Percentiles rank a stretch among this genome's conserved stretches.
Evolutionary conservation across 2,113 vertebrate genomes (phyloP).

Genomic region (Caranx melampygus): DNA sequence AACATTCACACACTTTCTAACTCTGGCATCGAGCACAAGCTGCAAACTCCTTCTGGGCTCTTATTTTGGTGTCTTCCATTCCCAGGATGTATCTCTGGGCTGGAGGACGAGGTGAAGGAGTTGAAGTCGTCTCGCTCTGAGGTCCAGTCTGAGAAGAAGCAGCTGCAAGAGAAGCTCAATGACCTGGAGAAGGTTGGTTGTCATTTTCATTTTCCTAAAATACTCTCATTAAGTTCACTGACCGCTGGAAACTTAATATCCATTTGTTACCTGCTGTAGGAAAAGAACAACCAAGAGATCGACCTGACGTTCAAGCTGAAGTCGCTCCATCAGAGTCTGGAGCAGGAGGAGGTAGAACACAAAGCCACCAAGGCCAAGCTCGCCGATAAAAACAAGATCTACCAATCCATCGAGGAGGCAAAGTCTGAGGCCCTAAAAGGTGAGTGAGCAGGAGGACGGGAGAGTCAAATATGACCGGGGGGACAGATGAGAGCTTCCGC

Average conservation of each 20-base stretch:
- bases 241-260: background rate
- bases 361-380: conserved; percentile 92
- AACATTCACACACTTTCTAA: background rate
- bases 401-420: conserved; percentile 94
- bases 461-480: background rate
- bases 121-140: conserved; percentile 85
- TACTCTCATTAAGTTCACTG: background rate
- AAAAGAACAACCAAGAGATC: conserved; percentile 96
- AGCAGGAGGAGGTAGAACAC: conserved; percentile 95
- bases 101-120: conserved; percentile 91
- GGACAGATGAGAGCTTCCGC: background rate
- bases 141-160: conserved; percentile 89
- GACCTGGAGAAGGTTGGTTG: conserved; percentile 91
- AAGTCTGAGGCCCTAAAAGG: conserved; percentile 95
- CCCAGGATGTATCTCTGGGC: conserved; percentile 84
- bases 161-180: conserved; percentile 89
- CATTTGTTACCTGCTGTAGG: conserved; percentile 78
- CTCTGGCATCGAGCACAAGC: background rate
- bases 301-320: conserved; percentile 96
- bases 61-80: background rate
- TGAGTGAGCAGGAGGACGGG: conserved; percentile 54
- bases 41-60: background rate
- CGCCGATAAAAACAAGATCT: conserved; percentile 91
- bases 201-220: background rate
- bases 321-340: conserved; percentile 93